Evolutionary conservation across 2,797 vertebrate genomes (phyloP).

Genomic region (Halcyon chelicuti): DNA sequence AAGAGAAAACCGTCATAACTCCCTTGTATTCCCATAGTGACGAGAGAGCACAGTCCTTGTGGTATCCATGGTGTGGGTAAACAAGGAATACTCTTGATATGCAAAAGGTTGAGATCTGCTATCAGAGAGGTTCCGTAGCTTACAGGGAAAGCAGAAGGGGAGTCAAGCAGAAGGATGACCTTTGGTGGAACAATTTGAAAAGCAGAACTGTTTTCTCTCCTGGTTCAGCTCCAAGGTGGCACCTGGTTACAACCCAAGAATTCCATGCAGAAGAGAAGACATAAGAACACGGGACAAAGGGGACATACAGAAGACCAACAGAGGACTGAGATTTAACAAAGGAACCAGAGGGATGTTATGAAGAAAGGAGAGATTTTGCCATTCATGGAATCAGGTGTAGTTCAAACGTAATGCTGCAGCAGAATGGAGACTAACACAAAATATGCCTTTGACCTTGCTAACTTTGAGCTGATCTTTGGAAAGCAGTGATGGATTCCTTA

Average conservation of each 20-base stretch:
- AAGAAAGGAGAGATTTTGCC: background rate
- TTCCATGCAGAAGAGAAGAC: background rate
- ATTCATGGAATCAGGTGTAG: accelerated
- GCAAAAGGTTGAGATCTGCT: background rate
- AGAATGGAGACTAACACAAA: background rate
- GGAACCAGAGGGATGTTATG: background rate
- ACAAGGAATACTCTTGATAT: background rate
- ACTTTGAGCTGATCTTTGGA: background rate
- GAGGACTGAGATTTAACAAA: background rate
- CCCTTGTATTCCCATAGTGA: constrained; percentile 40
- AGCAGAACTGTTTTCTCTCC: background rate
- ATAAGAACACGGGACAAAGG: background rate
- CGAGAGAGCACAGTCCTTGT: background rate
- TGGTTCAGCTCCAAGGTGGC: background rate
- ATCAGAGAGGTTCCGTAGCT: background rate
- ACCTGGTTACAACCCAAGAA: background rate
- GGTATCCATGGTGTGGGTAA: constrained; percentile 25
- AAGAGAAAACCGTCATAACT: background rate
- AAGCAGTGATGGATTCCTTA: constrained; percentile 21
- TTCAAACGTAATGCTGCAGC: background rate
- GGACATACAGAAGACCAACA: background rate
- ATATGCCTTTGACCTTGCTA: background rate
- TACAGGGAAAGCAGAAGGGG: background rate
- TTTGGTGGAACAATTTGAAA: background rate
- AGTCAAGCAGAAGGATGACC: background rate